Evolutionary conservation across 64 coral and sea anemone species (phyloP).

Genomic region (Acropora tenuis): DNA sequence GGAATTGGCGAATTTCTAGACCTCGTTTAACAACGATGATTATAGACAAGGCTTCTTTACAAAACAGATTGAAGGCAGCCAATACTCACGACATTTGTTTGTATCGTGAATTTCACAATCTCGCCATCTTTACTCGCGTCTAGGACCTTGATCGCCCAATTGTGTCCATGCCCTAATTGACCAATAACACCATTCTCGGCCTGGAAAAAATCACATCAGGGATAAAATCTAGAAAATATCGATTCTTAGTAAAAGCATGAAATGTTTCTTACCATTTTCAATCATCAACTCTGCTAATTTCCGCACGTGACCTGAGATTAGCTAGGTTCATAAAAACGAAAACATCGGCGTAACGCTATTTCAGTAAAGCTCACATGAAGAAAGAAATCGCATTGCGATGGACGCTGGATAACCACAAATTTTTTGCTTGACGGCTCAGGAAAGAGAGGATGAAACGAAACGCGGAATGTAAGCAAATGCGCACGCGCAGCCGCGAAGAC

Average conservation of each 20-base stretch:
- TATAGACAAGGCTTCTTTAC: neutral
- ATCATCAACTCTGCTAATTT: slow-evolving; percentile 14
- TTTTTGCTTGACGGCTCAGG: no score
- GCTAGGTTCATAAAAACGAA: no score
- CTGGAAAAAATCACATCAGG: neutral
- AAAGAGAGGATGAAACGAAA: no score
- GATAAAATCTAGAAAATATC: neutral
- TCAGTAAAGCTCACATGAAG: no score
- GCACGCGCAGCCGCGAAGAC: no score
- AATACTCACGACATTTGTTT: slow-evolving; percentile 69
- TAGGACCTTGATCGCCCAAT: slow-evolving; percentile 58
- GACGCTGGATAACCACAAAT: no score
- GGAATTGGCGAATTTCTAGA: no score
- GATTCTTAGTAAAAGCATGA: neutral
- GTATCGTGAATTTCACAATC: slow-evolving; percentile 74
- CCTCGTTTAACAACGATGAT: neutral
- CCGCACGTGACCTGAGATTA: no score
- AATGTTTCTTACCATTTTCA: slow-evolving; percentile 21
- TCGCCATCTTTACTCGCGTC: slow-evolving; percentile 87
- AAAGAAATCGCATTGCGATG: no score
- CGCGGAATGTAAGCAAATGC: no score
- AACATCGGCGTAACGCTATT: no score
- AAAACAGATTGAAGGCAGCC: neutral
- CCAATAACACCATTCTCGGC: slow-evolving; percentile 42
- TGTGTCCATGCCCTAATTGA: neutral